Evolutionary conservation across 2,888 invertebrate genomes (phyloP).

Genomic region (Netelia melanura): DNA sequence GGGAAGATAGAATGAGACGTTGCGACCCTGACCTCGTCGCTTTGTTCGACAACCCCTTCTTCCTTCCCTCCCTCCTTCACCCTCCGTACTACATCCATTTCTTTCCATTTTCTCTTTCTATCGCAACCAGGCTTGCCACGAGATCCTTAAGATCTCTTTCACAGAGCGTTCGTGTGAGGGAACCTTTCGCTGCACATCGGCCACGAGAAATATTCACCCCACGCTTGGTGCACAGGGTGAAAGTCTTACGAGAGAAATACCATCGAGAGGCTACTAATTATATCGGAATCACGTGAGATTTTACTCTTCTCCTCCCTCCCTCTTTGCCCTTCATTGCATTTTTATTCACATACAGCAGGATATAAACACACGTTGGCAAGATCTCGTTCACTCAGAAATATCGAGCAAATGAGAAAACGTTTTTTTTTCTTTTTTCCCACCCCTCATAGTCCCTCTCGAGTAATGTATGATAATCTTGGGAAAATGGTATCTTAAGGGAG

Average conservation of each 20-base stretch:
- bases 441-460: not conserved
- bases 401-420: constrained; percentile 37
- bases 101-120: constrained; percentile 28
- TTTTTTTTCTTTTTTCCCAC: not conserved
- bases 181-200: constrained; percentile 1
- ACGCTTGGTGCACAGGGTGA: not conserved
- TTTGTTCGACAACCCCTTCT: constrained; percentile 52
- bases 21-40: constrained; percentile 63
- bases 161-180: constrained; percentile 29
- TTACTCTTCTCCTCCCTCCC: not conserved
- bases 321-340: not conserved
- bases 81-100: not conserved
- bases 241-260: constrained; percentile 19
- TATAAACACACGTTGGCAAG: not conserved
- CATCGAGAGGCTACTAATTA: constrained; percentile 20
- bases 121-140: constrained; percentile 14
- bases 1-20: constrained; percentile 50
- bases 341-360: not conserved
- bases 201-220: constrained; percentile 21
- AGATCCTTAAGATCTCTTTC: constrained; percentile 46
- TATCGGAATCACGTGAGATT: constrained; percentile 29
- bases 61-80: not conserved
- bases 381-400: constrained; percentile 17
- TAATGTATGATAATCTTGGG: constrained; percentile 29
- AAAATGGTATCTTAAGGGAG: not conserved